phyloP scores from a whole-genome alignment of 2,888 invertebrate species.

The Diploptera punctata region DNA sequence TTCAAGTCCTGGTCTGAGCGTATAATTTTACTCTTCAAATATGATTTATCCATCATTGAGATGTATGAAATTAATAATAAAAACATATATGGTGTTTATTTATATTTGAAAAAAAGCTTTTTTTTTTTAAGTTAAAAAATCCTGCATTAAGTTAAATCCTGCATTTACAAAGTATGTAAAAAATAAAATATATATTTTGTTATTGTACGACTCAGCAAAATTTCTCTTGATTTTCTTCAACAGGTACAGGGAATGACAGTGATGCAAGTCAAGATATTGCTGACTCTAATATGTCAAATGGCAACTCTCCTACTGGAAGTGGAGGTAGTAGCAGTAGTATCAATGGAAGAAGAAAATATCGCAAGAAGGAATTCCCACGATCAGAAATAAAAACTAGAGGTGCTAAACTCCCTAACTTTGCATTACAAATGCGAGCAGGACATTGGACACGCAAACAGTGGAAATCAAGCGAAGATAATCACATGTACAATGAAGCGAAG shows the following conservation, averaged over 20 bases:
- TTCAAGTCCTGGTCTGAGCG: too few species aligned
- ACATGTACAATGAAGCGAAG: background rate
- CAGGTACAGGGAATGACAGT: conserved; percentile 26
- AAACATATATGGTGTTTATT: too few species aligned
- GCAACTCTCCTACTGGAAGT: conserved; percentile 9
- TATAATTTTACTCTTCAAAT: too few species aligned
- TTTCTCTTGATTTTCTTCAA: background rate
- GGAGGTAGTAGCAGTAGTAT: conserved; percentile 29
- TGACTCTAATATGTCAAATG: conserved; percentile 1
- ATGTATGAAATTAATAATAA: too few species aligned
- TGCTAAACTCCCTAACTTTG: conserved; percentile 66
- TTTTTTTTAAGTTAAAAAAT: too few species aligned
- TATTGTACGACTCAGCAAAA: too few species aligned
- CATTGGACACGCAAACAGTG: conserved; percentile 33
- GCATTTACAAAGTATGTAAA: too few species aligned
- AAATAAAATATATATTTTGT: too few species aligned
- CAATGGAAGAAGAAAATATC: conserved; percentile 40
- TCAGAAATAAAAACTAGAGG: conserved; percentile 60
- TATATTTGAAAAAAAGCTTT: too few species aligned
- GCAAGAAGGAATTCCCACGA: conserved; percentile 50
- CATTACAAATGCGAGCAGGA: conserved; percentile 31
- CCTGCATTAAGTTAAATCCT: too few species aligned
- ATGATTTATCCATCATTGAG: too few species aligned
- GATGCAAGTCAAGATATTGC: conserved; percentile 14
- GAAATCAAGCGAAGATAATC: background rate